Evolutionary conservation across 1,140 invertebrate genomes (phyloP), one percentile per base, ranked within the genome.

Genomic region (Sycobia sp.): DNA sequence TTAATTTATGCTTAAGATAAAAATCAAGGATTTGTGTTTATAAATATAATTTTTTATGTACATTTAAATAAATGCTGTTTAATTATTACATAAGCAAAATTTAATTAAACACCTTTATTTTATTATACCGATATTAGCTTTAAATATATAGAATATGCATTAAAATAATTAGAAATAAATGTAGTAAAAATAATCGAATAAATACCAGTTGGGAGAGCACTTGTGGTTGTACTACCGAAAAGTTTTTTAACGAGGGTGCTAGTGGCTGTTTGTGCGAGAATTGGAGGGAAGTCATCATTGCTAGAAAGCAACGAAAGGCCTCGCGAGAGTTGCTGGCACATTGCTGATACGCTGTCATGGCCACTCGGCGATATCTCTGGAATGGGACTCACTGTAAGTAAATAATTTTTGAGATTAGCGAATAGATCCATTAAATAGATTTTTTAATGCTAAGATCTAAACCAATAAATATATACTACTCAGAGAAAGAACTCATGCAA

Each of bases 251-350:
- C 75, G 29, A 77, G 64, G 0, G 73, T 71, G 38, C 69, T 75
- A 0, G 70, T 65, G 7, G 67, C 66, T 14, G 73, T 69, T 67
- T 76, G 64, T 60, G 67, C 71, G 67, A 78, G 66, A 74, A 78
- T 50, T 80, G 85, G 76, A 82, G 84, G 67, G 82, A 77, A 76
- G 78, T 87, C 73, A 71, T 84, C 90, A 69, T 83, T 89, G 65
- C 88, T 88, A 3, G 89, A 89, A 5, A 95, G 84, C 61, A 93
- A 83, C 29, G 90, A 90, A 16, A 96, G 82, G 16, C 92, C 93
- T 76, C 90, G 90, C 32, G 91, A 91, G 32, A 96, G 83, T 73
- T 96, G 91, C 77, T 94, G 91, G 81, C 93, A 95, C 84, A 95
- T 88, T 62, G 91, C 90, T 66, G 91, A 91, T 20, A 95, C 92